Percentiles rank a stretch among this genome's conserved stretches.
Evolutionary conservation across 2,888 invertebrate species (phyloP).

Genomic region (Gandaritis pyraliata): DNA sequence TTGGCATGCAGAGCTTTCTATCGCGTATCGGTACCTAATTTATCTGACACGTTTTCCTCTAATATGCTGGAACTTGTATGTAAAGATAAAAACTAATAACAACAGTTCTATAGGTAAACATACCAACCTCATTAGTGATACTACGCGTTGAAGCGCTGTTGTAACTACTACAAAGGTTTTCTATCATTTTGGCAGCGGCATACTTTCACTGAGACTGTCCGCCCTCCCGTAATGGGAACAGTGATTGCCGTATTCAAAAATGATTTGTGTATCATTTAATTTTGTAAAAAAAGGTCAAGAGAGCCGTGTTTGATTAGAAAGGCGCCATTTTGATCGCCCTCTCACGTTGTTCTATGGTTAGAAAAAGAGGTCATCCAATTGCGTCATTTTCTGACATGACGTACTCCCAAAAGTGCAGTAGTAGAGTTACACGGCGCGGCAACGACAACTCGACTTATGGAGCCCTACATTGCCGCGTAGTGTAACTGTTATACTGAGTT

Average conservation of each 20-base stretch:
- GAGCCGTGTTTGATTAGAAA: not conserved
- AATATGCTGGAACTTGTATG: not conserved
- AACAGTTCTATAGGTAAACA: conserved; percentile 3
- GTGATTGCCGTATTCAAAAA: conserved; percentile 7
- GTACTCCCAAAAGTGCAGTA: too few relatives aligned
- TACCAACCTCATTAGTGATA: conserved; percentile 3
- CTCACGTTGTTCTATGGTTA: not conserved
- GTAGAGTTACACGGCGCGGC: too few relatives aligned
- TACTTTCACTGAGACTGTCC: conserved; percentile 58
- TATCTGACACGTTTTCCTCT: too few relatives aligned
- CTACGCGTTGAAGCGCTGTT: not conserved
- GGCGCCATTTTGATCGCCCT: conserved; percentile 2
- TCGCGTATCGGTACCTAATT: too few relatives aligned
- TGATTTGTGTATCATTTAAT: conserved; percentile 1
- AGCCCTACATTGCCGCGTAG: too few relatives aligned
- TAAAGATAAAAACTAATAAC: not conserved
- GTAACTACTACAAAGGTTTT: conserved; percentile 8
- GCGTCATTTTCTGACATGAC: conserved; percentile 1
- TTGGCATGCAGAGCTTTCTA: too few relatives aligned
- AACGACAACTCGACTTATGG: too few relatives aligned
- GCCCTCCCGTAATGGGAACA: conserved; percentile 56
- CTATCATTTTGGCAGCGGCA: conserved; percentile 57
- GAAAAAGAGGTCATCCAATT: not conserved
- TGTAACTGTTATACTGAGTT: too few relatives aligned
- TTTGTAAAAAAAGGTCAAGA: conserved; percentile 1